Conservation (phyloP, 2,113 vertebrate species). For the Taurulus bubalis region DNA sequence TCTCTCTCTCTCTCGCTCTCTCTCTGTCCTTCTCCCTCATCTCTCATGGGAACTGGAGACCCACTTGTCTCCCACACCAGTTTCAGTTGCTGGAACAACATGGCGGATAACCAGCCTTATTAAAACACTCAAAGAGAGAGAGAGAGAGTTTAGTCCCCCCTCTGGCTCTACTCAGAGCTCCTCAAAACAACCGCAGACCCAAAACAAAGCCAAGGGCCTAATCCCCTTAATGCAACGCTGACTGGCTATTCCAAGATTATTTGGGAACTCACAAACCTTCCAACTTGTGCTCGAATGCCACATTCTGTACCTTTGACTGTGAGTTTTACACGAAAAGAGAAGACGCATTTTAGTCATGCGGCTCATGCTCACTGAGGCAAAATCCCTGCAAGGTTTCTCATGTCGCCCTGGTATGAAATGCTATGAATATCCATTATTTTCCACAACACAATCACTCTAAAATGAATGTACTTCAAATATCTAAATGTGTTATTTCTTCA, state of each 20-base stretch:
- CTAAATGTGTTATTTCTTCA: not conserved
- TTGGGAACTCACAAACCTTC: constrained; percentile 13
- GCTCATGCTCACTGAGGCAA: not conserved
- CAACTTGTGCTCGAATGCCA: constrained; percentile 5
- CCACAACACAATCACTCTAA: not conserved
- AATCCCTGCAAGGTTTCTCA: not conserved
- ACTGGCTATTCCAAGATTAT: constrained; percentile 22
- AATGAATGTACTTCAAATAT: not conserved
- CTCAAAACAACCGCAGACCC: constrained; percentile 58
- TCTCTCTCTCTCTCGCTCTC: not conserved
- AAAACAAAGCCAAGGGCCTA: constrained; percentile 57
- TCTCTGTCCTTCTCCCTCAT: constrained; percentile 1
- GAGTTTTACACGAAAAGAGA: not conserved
- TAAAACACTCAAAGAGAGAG: constrained; percentile 47
- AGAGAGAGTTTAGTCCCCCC: constrained; percentile 45
- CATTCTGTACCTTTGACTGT: constrained; percentile 2
- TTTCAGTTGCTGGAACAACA: constrained; percentile 54
- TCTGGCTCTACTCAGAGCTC: constrained; percentile 49
- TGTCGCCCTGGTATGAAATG: not conserved
- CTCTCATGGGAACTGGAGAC: constrained; percentile 65
- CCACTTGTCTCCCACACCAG: constrained; percentile 65
- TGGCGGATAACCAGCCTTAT: constrained; percentile 58
- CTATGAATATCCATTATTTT: not conserved
- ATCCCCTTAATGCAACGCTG: constrained; percentile 51
- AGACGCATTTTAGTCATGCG: not conserved